Evolutionary conservation across 2,113 vertebrate genomes (phyloP).

Genomic region (Corvus hawaiiensis): DNA sequence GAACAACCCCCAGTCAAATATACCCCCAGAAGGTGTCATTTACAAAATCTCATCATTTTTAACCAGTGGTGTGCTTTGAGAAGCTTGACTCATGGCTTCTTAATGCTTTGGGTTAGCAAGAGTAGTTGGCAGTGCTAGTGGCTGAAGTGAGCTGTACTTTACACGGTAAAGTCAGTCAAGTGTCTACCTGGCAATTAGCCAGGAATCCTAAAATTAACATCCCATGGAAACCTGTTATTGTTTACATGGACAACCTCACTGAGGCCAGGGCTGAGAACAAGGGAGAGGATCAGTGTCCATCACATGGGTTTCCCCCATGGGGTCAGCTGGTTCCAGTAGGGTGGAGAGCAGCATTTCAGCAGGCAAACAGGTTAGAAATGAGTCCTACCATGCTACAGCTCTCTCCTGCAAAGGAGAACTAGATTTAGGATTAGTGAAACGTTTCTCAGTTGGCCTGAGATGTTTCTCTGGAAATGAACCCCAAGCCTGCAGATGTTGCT

Average conservation of each 20-base stretch:
- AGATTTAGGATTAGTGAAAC: not conserved
- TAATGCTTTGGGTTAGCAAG: not conserved
- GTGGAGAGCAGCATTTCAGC: not conserved
- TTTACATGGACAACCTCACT: not conserved
- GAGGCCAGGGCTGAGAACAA: not conserved
- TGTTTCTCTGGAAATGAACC: not conserved
- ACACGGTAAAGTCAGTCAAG: not conserved
- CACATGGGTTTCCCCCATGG: rapidly evolving
- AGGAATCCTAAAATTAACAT: not conserved
- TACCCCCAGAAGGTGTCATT: not conserved
- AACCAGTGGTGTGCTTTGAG: not conserved
- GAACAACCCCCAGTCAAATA: not conserved
- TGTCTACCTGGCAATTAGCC: conserved; percentile 13
- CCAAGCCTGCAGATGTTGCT: not conserved
- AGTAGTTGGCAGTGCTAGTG: not conserved
- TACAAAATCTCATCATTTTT: not conserved
- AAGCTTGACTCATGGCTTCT: not conserved
- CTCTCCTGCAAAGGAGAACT: not conserved
- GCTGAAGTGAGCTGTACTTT: not conserved
- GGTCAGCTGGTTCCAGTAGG: not conserved
- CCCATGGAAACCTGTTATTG: not conserved
- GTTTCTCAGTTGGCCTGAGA: not conserved
- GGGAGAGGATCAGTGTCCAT: not conserved
- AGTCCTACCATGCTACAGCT: not conserved
- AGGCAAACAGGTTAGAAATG: not conserved